phyloP scores from a whole-genome alignment of 2,113 vertebrate genomes.

The Himantopus leucocephalus region DNA sequence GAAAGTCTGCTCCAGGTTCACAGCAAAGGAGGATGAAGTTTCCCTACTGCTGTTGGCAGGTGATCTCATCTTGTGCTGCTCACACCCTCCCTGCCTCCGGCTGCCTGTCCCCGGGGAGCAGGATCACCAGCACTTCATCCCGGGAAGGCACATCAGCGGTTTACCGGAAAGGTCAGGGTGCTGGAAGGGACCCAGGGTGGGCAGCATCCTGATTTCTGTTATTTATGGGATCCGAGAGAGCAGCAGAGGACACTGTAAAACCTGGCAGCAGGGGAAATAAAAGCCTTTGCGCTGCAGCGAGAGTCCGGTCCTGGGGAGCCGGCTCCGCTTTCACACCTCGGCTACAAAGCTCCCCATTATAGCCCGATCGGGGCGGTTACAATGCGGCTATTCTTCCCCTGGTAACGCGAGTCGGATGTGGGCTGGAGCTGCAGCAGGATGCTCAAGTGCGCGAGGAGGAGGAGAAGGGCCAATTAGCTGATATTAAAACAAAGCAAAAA shows the following conservation, averaged over 20 bases:
- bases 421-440: background rate
- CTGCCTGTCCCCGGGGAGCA: background rate
- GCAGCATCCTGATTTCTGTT: background rate
- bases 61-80: constrained; percentile 61
- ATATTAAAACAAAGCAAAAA: background rate
- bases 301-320: background rate
- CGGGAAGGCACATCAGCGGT: background rate
- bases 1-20: constrained; percentile 49
- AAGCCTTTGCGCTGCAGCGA: background rate
- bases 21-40: constrained; percentile 38
- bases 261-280: constrained; percentile 3
- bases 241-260: background rate
- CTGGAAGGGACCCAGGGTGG: constrained; percentile 26
- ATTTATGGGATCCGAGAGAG: background rate
- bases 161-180: constrained; percentile 41
- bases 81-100: constrained; percentile 39
- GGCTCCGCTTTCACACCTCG: background rate
- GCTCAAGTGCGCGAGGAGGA: background rate
- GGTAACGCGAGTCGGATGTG: background rate
- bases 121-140: constrained; percentile 40
- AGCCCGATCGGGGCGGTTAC: background rate
- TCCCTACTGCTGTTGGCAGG: constrained; percentile 53
- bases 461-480: background rate
- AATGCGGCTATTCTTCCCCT: background rate
- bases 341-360: background rate